Conservation (phyloP, 2,888 invertebrate genomes). For the Agonopterix subpropinquella region DNA sequence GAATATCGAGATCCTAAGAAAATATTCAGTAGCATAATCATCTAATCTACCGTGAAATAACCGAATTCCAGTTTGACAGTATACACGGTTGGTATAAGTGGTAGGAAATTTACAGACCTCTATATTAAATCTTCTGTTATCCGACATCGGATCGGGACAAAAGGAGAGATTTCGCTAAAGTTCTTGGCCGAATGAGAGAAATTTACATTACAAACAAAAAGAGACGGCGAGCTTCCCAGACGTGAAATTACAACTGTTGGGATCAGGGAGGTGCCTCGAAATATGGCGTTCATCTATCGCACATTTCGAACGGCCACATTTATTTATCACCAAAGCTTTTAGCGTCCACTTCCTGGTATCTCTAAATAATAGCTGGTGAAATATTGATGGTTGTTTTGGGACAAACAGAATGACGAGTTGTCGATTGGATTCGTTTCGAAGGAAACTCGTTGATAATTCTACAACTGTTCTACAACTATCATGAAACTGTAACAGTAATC, state of each 20-base stretch:
- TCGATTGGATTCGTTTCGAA: too few relatives aligned
- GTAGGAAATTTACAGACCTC: constrained; percentile 32
- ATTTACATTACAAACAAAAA: constrained; percentile 59
- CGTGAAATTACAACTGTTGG: constrained; percentile 45
- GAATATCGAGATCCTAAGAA: constrained; percentile 11
- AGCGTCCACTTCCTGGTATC: constrained; percentile 23
- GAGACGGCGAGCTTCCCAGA: constrained; percentile 42
- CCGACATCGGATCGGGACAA: constrained; percentile 48
- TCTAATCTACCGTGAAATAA: constrained; percentile 40
- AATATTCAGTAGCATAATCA: constrained; percentile 27
- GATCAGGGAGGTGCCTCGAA: constrained; percentile 28
- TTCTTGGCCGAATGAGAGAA: constrained; percentile 43
- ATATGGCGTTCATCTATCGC: constrained; percentile 24
- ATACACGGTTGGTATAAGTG: constrained; percentile 24
- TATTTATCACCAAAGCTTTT: constrained; percentile 36
- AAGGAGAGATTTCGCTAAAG: constrained; percentile 40
- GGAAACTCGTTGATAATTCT: too few relatives aligned
- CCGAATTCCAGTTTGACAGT: constrained; percentile 28
- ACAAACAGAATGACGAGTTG: too few relatives aligned
- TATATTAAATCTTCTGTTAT: constrained; percentile 53
- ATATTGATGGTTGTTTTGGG: constrained; percentile 11
- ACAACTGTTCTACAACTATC: too few relatives aligned
- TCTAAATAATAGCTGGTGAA: constrained; percentile 25
- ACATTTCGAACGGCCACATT: constrained; percentile 12
- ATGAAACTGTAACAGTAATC: too few relatives aligned